A percentile compares a stretch with the other conserved stretches of the same genome.
phyloP scores from a whole-genome alignment of 2,113 vertebrate genomes.

The Erythrolamprus reginae region DNA sequence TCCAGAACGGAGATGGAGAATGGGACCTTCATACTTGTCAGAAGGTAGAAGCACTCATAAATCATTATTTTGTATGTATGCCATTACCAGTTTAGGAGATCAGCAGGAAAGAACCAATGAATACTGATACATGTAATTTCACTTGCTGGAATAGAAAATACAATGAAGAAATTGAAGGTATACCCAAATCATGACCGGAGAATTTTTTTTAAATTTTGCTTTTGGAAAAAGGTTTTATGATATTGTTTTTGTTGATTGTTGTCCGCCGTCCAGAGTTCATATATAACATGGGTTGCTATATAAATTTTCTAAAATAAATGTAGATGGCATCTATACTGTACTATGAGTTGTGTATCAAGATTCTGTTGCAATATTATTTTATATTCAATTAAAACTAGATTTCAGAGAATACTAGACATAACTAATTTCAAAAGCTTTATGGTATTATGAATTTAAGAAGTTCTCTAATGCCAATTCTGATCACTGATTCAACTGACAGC shows the following conservation, averaged over 20 bases:
- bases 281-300: background rate
- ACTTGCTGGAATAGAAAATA: background rate
- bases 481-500: background rate
- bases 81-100: background rate
- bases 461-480: background rate
- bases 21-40: background rate
- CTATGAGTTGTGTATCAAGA: background rate
- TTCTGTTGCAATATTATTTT: background rate
- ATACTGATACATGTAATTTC: background rate
- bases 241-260: background rate
- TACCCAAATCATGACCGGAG: background rate
- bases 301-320: background rate
- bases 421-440: background rate
- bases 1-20: background rate
- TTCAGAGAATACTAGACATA: background rate
- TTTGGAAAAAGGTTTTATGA: background rate
- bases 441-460: background rate
- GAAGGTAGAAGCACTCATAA: background rate
- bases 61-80: background rate
- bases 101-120: background rate
- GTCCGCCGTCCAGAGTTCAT: background rate
- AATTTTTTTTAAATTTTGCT: background rate
- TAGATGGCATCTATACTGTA: background rate
- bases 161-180: background rate
- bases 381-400: background rate